Percentiles rank a stretch among this genome's conserved stretches.
phyloP scores from a whole-genome alignment of 2,113 vertebrate species.

The Solea solea region DNA sequence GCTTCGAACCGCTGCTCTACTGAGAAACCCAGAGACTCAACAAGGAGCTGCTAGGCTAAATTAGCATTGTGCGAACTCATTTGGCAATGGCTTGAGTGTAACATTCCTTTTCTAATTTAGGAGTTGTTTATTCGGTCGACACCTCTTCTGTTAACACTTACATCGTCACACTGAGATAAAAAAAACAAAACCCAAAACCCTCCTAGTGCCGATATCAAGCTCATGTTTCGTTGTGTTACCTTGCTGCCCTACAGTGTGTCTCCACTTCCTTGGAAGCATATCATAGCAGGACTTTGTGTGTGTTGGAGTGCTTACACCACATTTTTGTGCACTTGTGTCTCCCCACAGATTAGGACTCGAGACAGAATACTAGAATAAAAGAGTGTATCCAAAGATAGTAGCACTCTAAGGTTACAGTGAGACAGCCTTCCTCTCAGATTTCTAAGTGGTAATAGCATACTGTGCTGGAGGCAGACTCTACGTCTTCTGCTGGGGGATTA shows the following conservation, averaged over 20 bases:
- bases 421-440: conserved; percentile 5
- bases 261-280: background rate
- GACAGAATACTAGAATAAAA: conserved; percentile 16
- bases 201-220: background rate
- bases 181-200: background rate
- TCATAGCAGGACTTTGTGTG: background rate
- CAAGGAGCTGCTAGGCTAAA: too few relatives aligned
- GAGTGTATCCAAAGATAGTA: conserved; percentile 25
- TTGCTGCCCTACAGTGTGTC: background rate
- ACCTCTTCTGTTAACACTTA: background rate
- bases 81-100: too few relatives aligned
- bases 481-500: conserved; percentile 19
- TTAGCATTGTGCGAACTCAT: too few relatives aligned
- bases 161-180: background rate
- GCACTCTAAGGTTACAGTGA: conserved; percentile 32
- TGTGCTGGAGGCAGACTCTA: conserved; percentile 21
- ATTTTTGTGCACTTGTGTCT: background rate
- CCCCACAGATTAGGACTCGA: conserved; percentile 6
- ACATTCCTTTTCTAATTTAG: too few relatives aligned
- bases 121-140: background rate
- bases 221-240: background rate
- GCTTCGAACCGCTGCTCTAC: too few relatives aligned
- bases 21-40: too few relatives aligned
- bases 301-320: background rate
- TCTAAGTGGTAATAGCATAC: conserved; percentile 32